Percentiles rank a stretch among this genome's conserved stretches.
These are phyloP conservation scores for Setipinna tenuifilis DNA, from an alignment of 2,797 vertebrate species.

Conservation along the genomic window DNA sequence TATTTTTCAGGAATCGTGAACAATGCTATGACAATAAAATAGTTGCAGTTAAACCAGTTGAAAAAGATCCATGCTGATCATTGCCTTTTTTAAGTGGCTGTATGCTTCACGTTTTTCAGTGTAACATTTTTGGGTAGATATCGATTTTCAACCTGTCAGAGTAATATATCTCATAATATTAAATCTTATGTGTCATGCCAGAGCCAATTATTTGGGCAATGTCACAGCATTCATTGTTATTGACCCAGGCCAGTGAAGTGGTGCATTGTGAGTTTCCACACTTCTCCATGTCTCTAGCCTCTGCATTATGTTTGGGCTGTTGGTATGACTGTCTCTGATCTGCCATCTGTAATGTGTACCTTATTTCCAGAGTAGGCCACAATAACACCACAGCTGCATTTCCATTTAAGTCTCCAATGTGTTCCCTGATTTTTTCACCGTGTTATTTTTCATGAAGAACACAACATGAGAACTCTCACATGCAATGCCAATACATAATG, in stretches of 20 bases:
- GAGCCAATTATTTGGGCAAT: too few relatives aligned
- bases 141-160: neutral
- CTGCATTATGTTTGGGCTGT: too few relatives aligned
- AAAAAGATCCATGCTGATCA: too few relatives aligned
- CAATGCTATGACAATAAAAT: too few relatives aligned
- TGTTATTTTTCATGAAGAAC: neutral
- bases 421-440: neutral
- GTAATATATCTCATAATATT: neutral
- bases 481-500: neutral
- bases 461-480: neutral
- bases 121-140: neutral
- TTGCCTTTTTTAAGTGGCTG: too few relatives aligned
- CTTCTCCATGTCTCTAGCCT: too few relatives aligned
- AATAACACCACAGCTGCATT: conserved; percentile 1
- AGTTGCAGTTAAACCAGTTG: too few relatives aligned
- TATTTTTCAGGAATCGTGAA: too few relatives aligned
- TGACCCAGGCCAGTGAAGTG: too few relatives aligned
- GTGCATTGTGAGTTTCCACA: too few relatives aligned
- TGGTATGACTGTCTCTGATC: neutral
- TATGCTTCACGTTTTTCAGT: too few relatives aligned
- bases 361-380: neutral
- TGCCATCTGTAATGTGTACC: neutral
- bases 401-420: neutral
- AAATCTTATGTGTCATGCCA: neutral
- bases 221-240: neutral